Evolutionary conservation across 2,797 vertebrate genomes (phyloP).

Genomic region (Brotogeris chrysoptera): DNA sequence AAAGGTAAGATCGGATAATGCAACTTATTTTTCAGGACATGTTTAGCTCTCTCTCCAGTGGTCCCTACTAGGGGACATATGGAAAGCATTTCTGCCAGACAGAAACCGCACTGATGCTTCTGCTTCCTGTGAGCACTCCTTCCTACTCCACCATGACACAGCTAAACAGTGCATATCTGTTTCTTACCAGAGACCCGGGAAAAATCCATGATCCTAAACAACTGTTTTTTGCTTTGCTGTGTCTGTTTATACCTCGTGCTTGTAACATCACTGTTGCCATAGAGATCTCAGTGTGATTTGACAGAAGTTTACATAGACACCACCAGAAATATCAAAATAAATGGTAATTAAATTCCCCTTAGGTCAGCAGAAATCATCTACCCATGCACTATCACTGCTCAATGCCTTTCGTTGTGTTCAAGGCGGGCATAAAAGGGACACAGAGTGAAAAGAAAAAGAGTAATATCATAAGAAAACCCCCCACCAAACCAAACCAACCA

Average conservation of each 20-base stretch:
- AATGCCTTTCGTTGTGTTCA: not conserved
- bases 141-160: accelerated
- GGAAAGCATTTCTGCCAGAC: accelerated
- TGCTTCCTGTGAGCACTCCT: not conserved
- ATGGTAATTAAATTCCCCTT: not conserved
- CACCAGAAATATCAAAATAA: not conserved
- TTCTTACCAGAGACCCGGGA: not conserved
- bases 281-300: not conserved
- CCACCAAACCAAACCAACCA: too few relatives aligned
- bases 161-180: not conserved
- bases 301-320: not conserved
- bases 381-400: not conserved
- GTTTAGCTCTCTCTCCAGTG: not conserved
- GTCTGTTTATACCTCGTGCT: not conserved
- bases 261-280: not conserved
- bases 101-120: not conserved
- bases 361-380: not conserved
- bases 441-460: not conserved
- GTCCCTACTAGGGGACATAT: not conserved
- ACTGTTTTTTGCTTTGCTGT: not conserved
- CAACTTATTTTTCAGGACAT: not conserved
- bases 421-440: not conserved
- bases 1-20: not conserved
- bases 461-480: not conserved
- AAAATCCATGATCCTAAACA: not conserved